Evolutionary conservation across 2,113 vertebrate genomes (phyloP), one percentile per base, ranked within the genome.

Genomic region (Bothrops jararaca): DNA sequence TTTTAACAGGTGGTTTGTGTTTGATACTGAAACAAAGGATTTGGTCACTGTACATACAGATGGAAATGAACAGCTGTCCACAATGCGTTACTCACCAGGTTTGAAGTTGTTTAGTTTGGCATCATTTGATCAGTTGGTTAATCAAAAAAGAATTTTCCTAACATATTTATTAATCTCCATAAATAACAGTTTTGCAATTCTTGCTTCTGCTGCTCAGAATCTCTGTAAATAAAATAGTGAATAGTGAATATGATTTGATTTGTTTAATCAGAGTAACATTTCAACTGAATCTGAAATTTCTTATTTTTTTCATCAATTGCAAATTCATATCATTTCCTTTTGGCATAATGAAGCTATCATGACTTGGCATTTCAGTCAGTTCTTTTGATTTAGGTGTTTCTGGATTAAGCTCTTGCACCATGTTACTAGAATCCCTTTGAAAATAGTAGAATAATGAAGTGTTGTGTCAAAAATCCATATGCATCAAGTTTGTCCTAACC

Each of bases 1-100:
- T 94, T 50, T 92, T 92, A 74, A 97, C 98, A 99, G 99, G 98
- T 99, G 99, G 99, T 98, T 99, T 96, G 99, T 99, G 88, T 98
- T 99, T 95, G 99, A 99, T 97, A 98, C 99, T 0, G 99, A 99
- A 95, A 98, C 99, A 10, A 99, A 99, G 96, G 99, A 99, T 97
- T 96, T 99, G 95, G 99, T 99, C 96, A 98, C 99, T 0, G 98
- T 99, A 89, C 99, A 99, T 98, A 99, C 99, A 87, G 99, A 99
- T 95, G 99, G 99, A 53, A 99, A 98, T 0, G 99, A 99, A 74
- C 99, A 99, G 97, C 98, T 99, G 94, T 99, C 99, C 0, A 99
- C 99, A 48, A 98, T 99, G 98, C 98, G 98, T 90, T 99, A 98
- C 92, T 98, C 99, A 9, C 98, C 99, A 98, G 99, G 99, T 99